These are phyloP conservation scores for Tenrec ecaudatus DNA, from an alignment of 2,113 vertebrate genomes.

Conservation along the genomic window DNA sequence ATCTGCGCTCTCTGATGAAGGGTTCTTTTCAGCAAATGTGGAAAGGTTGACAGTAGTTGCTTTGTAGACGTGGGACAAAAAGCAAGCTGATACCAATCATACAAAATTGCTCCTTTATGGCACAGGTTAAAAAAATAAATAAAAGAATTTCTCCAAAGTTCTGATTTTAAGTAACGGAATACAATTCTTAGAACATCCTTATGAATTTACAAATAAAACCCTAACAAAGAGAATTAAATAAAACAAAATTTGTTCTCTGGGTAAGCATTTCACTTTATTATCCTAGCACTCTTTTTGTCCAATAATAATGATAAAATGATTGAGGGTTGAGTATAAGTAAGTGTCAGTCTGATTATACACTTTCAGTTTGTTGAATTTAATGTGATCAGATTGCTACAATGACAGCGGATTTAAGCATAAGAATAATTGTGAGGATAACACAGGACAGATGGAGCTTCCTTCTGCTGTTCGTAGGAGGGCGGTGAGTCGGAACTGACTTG, in stretches of 20 bases:
- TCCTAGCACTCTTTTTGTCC: neutral
- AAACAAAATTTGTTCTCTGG: neutral
- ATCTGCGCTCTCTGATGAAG: slow-evolving; percentile 31
- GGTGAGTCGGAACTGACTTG: too few relatives aligned
- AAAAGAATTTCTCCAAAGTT: slow-evolving; percentile 18
- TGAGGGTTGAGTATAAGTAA: neutral
- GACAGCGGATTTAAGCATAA: too few relatives aligned
- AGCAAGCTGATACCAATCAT: slow-evolving; percentile 52
- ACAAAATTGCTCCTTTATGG: slow-evolving; percentile 48
- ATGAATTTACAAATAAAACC: neutral
- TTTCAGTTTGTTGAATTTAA: neutral
- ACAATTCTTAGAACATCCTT: neutral
- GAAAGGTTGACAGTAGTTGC: slow-evolving; percentile 40
- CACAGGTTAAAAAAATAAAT: slow-evolving; percentile 3
- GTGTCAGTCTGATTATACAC: neutral
- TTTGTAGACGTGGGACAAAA: slow-evolving; percentile 54
- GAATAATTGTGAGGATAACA: too few relatives aligned
- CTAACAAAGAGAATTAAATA: neutral
- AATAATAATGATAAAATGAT: neutral
- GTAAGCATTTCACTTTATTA: neutral
- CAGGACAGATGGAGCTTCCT: too few relatives aligned
- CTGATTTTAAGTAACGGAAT: neutral
- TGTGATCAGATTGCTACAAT: too few relatives aligned
- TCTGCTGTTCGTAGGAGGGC: too few relatives aligned
- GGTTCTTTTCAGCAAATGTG: slow-evolving; percentile 61